A percentile compares a stretch with the other conserved stretches of the same genome.
Evolutionary conservation across 2,113 vertebrate species (phyloP).

Genomic region (Nyctibius bracteatus): DNA sequence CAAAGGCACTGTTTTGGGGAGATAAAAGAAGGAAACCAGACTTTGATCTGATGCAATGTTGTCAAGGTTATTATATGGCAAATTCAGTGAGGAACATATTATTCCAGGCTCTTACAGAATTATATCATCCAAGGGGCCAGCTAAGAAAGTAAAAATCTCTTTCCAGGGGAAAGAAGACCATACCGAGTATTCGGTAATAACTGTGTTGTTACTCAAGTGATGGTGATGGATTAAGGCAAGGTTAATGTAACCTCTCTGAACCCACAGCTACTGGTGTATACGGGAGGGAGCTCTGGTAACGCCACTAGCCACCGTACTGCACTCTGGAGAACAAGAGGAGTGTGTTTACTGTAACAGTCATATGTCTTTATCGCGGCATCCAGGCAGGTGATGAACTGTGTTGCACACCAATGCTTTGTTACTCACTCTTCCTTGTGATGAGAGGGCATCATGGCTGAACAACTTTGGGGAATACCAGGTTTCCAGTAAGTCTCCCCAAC

Average conservation of each 20-base stretch:
- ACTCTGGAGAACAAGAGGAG: neutral
- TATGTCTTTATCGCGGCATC: neutral
- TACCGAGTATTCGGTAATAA: neutral
- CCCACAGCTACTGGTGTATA: neutral
- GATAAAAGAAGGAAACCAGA: neutral
- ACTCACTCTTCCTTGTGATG: neutral
- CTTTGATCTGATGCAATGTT: neutral
- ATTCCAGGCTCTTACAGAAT: neutral
- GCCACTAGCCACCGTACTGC: accelerated
- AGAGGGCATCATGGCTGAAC: neutral
- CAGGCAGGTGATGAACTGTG: neutral
- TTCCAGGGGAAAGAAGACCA: neutral
- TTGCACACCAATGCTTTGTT: too few relatives aligned
- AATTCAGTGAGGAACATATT: neutral
- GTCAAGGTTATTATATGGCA: neutral
- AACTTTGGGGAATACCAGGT: neutral
- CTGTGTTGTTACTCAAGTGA: neutral
- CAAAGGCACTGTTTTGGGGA: neutral
- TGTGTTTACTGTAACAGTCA: neutral
- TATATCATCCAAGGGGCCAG: neutral
- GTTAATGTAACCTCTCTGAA: neutral
- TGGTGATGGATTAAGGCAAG: neutral
- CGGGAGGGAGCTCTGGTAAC: neutral
- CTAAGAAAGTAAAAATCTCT: neutral
- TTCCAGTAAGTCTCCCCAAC: neutral